These are phyloP conservation scores for Agapornis canus DNA, from an alignment of 2,797 vertebrate species.

Conservation along the genomic window DNA sequence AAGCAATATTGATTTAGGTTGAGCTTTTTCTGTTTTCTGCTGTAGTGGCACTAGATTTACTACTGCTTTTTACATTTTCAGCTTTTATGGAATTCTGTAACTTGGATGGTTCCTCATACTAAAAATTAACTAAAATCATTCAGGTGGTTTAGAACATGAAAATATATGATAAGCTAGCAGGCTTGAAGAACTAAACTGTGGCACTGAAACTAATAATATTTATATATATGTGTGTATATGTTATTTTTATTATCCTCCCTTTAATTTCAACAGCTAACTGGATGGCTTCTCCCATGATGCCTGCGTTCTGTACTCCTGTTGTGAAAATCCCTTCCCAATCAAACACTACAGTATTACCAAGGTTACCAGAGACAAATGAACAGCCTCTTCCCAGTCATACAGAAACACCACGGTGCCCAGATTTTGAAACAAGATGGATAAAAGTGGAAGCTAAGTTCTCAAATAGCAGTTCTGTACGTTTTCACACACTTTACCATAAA, in stretches of 20 bases:
- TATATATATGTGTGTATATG: accelerated
- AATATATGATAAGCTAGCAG: background rate
- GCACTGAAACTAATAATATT: background rate
- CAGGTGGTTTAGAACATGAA: background rate
- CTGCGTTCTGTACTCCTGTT: constrained; percentile 83
- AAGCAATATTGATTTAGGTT: background rate
- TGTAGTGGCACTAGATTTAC: background rate
- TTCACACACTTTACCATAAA: background rate
- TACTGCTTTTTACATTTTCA: background rate
- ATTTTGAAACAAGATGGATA: constrained; percentile 79
- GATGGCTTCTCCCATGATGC: constrained; percentile 78
- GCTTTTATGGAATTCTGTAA: background rate
- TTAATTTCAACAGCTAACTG: constrained; percentile 19
- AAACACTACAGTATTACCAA: background rate
- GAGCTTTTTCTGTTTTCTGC: background rate
- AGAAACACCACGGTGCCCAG: constrained; percentile 73
- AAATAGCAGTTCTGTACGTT: background rate
- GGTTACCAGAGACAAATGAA: background rate
- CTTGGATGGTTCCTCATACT: background rate
- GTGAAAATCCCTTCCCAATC: constrained; percentile 77
- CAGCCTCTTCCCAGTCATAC: background rate
- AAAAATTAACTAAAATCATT: background rate
- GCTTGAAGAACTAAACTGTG: background rate
- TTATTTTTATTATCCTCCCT: background rate
- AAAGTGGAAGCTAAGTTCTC: constrained; percentile 60